These are phyloP conservation scores for Darwinula stevensoni DNA, from an alignment of 2,888 invertebrate species.

Conservation along the genomic window DNA sequence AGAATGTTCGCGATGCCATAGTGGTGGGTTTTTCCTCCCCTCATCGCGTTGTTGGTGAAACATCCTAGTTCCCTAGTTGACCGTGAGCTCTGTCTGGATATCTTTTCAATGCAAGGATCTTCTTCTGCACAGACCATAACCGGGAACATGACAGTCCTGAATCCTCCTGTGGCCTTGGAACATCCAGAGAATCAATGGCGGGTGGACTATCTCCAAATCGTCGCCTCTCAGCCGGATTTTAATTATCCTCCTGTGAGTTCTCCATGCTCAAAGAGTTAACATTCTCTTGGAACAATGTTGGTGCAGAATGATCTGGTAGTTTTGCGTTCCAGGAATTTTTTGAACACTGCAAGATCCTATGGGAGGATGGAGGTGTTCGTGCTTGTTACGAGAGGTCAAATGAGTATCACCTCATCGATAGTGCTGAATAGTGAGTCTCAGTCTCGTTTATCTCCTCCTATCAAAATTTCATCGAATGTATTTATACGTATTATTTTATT, in stretches of 20 bases:
- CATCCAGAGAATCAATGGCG: constrained; percentile 70
- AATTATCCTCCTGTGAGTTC: constrained; percentile 48
- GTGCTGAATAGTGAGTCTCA: constrained; percentile 79
- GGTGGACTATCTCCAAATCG: constrained; percentile 92
- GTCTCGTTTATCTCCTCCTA: no score
- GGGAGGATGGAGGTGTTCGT: constrained; percentile 91
- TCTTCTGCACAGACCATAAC: constrained; percentile 95
- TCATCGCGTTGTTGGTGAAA: no score
- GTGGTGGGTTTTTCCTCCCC: constrained; percentile 62
- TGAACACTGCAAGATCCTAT: constrained; percentile 87
- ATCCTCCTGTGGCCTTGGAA: constrained; percentile 82
- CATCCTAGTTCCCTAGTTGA: no score
- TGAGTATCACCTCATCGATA: constrained; percentile 99
- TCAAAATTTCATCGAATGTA: no score
- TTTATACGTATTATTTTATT: no score
- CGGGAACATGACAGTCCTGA: constrained; percentile 92
- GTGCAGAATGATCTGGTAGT: no score
- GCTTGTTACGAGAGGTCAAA: constrained; percentile 92
- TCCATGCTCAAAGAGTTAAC: no score
- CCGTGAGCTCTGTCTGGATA: no score
- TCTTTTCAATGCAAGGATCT: no score
- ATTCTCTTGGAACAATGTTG: no score
- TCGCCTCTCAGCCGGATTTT: constrained; percentile 61
- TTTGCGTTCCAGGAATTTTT: constrained; percentile 53
- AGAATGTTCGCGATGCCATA: constrained; percentile 97